A percentile compares a stretch with the other conserved stretches of the same genome.
Evolutionary conservation across 2,797 vertebrate species (phyloP).

Genomic region (Cirrhinus mrigala): DNA sequence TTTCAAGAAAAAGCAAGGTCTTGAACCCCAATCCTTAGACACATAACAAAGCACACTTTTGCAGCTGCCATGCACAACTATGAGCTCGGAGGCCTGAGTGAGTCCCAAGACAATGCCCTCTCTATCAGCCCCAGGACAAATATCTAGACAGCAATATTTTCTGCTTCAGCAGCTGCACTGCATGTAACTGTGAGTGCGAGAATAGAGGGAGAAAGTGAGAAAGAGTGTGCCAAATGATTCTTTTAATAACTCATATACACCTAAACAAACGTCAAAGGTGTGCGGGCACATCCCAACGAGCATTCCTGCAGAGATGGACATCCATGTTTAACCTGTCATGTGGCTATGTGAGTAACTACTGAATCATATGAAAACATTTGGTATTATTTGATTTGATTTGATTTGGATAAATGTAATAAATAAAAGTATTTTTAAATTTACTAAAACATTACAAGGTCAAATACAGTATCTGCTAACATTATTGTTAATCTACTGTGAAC

Average conservation of each 20-base stretch:
- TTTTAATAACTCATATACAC: conserved; percentile 97
- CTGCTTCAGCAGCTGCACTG: conserved; percentile 86
- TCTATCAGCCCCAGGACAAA: conserved; percentile 93
- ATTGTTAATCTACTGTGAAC: neutral
- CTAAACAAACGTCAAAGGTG: conserved; percentile 91
- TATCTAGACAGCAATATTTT: conserved; percentile 95
- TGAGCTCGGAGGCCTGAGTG: conserved; percentile 85
- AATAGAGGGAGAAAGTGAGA: conserved; percentile 58
- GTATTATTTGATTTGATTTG: too few relatives aligned
- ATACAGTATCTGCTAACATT: neutral
- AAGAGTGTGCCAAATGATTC: conserved; percentile 89
- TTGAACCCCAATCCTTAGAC: conserved; percentile 90
- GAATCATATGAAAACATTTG: conserved; percentile 76
- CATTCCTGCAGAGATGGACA: conserved; percentile 59
- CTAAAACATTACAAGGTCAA: too few relatives aligned
- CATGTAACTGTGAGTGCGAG: conserved; percentile 74
- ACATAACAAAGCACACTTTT: conserved; percentile 91
- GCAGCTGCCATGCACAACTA: conserved; percentile 89
- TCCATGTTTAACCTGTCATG: neutral
- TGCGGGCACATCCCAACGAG: conserved; percentile 89
- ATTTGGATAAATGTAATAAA: too few relatives aligned
- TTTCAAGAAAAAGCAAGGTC: conserved; percentile 91
- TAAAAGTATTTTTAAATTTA: neutral
- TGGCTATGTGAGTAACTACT: conserved; percentile 26
- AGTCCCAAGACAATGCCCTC: conserved; percentile 91